Percentiles rank a stretch among this genome's conserved stretches.
These are phyloP conservation scores for Erythrocebus patas DNA, from an alignment of 2,113 vertebrate genomes.

Conservation along the genomic window DNA sequence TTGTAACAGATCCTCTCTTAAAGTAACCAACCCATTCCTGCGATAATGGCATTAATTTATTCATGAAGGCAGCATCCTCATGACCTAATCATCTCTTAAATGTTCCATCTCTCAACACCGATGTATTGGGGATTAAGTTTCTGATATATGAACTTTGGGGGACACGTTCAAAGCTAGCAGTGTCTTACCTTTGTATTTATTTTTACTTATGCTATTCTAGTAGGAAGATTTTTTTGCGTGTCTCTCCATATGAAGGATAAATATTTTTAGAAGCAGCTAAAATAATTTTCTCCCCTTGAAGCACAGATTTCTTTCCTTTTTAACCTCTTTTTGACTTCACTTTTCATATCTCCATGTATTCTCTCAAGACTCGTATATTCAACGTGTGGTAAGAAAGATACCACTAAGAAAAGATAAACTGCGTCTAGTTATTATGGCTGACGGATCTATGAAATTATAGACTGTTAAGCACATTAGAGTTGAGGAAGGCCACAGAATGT, in stretches of 20 bases:
- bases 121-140: not conserved
- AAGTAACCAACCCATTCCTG: not conserved
- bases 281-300: slow-evolving; percentile 1
- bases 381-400: not conserved
- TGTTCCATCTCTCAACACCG: not conserved
- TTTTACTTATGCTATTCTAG: not conserved
- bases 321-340: not conserved
- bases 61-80: not conserved
- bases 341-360: not conserved
- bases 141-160: not conserved
- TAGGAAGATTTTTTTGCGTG: not conserved
- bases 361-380: not conserved
- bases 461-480: not conserved
- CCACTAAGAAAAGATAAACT: not conserved
- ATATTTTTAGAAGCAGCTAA: slow-evolving; percentile 13
- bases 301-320: not conserved
- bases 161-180: not conserved
- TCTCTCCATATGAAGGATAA: slow-evolving; percentile 25
- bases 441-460: not conserved
- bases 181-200: not conserved
- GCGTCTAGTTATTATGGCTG: not conserved
- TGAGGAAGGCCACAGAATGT: not conserved
- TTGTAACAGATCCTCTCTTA: not conserved
- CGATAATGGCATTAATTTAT: not conserved
- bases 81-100: not conserved